Evolutionary conservation across 2,113 vertebrate genomes (phyloP).

Genomic region (Macroglossus sobrinus): DNA sequence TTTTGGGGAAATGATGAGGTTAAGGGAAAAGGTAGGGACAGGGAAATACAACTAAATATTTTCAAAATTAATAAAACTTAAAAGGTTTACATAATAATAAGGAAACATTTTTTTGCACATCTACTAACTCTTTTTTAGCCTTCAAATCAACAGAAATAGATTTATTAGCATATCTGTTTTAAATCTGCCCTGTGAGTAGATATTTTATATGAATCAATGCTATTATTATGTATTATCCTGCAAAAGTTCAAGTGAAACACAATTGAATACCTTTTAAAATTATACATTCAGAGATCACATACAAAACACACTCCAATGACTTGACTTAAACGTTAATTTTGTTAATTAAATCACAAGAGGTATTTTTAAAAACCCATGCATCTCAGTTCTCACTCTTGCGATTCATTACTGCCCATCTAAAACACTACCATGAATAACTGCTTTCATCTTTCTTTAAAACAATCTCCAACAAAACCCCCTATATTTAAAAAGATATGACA

Average conservation of each 20-base stretch:
- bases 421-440: slow-evolving; percentile 15
- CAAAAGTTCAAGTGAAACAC: slow-evolving; percentile 26
- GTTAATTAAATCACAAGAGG: slow-evolving; percentile 21
- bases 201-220: neutral
- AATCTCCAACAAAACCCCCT: neutral
- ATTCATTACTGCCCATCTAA: neutral
- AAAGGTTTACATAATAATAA: neutral
- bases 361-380: neutral
- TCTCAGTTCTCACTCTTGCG: neutral
- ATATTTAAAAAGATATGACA: slow-evolving; percentile 48
- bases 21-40: slow-evolving; percentile 77
- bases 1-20: slow-evolving; percentile 78
- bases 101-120: neutral
- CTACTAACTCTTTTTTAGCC: neutral
- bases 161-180: neutral
- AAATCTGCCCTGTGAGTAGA: neutral
- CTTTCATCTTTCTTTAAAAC: slow-evolving; percentile 39
- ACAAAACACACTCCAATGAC: slow-evolving; percentile 12
- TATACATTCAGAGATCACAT: neutral
- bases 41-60: slow-evolving; percentile 65
- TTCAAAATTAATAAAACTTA: slow-evolving; percentile 56
- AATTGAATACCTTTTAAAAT: slow-evolving; percentile 29
- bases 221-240: neutral
- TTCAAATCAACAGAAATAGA: neutral
- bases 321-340: slow-evolving; percentile 44